Conservation (phyloP, 2,888 invertebrate genomes). For the Suillia variegata region DNA sequence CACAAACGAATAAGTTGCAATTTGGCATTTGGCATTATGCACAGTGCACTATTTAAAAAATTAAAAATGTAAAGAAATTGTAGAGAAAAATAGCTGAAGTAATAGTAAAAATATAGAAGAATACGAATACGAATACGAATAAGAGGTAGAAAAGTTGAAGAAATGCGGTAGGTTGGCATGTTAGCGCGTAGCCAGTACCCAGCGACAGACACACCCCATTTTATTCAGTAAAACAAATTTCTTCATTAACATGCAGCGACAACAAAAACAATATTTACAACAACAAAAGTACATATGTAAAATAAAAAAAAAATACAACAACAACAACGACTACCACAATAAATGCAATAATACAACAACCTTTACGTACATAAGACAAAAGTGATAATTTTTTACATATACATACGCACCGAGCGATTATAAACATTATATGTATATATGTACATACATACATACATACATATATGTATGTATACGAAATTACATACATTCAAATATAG, state of each 20-base stretch:
- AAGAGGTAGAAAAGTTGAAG: too few species aligned
- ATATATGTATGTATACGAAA: too few species aligned
- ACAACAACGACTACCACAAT: neutral
- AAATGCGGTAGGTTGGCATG: too few species aligned
- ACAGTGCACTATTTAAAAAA: conserved; percentile 6
- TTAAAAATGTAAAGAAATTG: neutral
- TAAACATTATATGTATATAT: too few species aligned
- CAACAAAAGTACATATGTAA: neutral
- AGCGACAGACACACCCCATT: conserved; percentile 10
- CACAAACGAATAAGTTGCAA: neutral
- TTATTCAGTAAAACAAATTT: conserved; percentile 9
- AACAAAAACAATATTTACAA: neutral
- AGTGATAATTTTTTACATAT: conserved; percentile 15
- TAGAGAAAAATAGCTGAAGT: neutral
- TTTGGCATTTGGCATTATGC: neutral
- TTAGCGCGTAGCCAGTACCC: too few species aligned
- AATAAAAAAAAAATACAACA: neutral
- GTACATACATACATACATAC: too few species aligned
- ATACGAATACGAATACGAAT: too few species aligned
- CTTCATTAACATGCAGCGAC: conserved; percentile 11
- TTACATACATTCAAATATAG: too few species aligned
- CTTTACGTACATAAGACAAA: conserved; percentile 2
- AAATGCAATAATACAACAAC: neutral
- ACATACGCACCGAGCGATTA: too few species aligned
- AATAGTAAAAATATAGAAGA: neutral